Conservation (phyloP, 2,113 vertebrate species). For the Gavialis gangeticus region DNA sequence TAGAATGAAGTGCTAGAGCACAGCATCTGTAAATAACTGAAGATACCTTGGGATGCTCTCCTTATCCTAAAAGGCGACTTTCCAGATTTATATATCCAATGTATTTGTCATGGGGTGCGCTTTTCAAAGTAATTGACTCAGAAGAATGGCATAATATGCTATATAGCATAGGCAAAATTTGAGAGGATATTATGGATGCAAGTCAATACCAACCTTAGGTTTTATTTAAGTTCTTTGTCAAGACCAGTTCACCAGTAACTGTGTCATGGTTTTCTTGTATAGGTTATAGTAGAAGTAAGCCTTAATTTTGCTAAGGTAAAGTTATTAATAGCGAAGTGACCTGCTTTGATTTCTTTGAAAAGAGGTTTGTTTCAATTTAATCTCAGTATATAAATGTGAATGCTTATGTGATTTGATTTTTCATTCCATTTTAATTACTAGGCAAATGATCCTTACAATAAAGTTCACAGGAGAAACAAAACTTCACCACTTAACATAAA, state of each 20-base stretch:
- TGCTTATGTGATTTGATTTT: not conserved
- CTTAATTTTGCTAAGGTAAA: not conserved
- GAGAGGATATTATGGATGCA: not conserved
- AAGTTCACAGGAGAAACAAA: not conserved
- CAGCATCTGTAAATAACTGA: not conserved
- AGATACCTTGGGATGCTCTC: conserved; percentile 6
- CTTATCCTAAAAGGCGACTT: not conserved
- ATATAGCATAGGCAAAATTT: not conserved
- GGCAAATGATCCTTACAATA: not conserved
- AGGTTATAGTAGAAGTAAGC: not conserved
- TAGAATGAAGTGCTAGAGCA: not conserved
- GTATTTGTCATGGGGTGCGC: fast-evolving
- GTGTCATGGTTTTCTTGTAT: not conserved
- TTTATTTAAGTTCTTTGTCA: not conserved
- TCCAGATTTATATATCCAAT: not conserved
- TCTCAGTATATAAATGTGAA: not conserved
- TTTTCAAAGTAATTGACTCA: not conserved
- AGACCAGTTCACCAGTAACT: not conserved
- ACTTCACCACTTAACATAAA: not conserved
- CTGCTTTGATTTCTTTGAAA: not conserved
- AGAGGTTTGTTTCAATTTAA: not conserved
- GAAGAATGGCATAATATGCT: not conserved
- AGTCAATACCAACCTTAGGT: not conserved
- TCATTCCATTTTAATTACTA: not conserved
- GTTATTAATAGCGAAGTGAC: not conserved